phyloP scores from a whole-genome alignment of 2,113 vertebrate genomes.

The Symphodus melops region DNA sequence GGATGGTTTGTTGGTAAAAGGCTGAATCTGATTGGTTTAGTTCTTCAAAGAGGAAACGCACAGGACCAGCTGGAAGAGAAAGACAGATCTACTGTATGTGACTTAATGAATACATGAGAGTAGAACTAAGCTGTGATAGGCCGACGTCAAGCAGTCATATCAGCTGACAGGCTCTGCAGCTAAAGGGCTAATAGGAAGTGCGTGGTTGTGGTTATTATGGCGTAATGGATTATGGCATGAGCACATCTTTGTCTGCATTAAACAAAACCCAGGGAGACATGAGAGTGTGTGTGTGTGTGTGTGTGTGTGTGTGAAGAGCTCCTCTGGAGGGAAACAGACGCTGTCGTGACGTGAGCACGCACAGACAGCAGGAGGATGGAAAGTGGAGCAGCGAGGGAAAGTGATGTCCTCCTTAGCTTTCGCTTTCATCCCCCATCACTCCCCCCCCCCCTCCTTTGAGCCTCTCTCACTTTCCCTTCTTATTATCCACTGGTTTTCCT shows the following conservation, averaged over 20 bases:
- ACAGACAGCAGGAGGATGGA: constrained; percentile 3
- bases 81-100: too few relatives aligned
- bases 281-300: not conserved
- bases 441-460: not conserved
- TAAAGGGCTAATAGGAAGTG: not conserved
- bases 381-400: constrained; percentile 39
- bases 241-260: not conserved
- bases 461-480: constrained; percentile 8
- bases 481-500: constrained; percentile 51
- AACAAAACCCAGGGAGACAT: not conserved
- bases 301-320: not conserved
- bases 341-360: constrained; percentile 6
- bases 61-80: too few relatives aligned
- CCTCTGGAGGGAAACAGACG: constrained; percentile 6
- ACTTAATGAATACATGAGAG: too few relatives aligned
- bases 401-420: constrained; percentile 43
- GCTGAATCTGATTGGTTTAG: too few relatives aligned
- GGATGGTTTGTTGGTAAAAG: too few relatives aligned
- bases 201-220: not conserved
- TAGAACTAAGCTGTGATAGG: too few relatives aligned
- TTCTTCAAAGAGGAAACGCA: too few relatives aligned
- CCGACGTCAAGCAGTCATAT: too few relatives aligned
- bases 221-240: constrained; percentile 8
- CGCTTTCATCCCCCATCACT: constrained; percentile 24
- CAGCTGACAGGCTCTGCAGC: not conserved